Evolutionary conservation across 2,113 vertebrate species (phyloP), one percentile per base, ranked within the genome.

Genomic region (Brachypteracias leptosomus): DNA sequence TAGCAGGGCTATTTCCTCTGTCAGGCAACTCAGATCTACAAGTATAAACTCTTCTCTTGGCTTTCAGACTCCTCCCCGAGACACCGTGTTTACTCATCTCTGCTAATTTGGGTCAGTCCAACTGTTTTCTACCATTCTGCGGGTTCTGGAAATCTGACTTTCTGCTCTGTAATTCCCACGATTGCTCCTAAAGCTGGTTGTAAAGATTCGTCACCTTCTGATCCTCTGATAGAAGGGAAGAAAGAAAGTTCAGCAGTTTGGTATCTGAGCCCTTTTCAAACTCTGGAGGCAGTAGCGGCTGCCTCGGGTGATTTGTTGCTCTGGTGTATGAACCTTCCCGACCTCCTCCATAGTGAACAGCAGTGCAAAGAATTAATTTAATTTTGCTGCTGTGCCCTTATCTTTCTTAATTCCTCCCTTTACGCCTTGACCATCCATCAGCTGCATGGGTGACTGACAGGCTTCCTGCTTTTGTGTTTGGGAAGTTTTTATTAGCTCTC

Each of bases 331-430:
- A 84, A 84, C 94, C 91, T 59, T 77, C 80, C 86, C 81, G 84
- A 92, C 93, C 93, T 82, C 72, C 83, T 75, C 76, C 65, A 4
- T 28, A n/a, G 93, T 31, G 79, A 93, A 85, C 8, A 66, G 38
- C 83, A 81, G 47, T n/a, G 89, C 93, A 72, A 89, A 82, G 93
- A 93, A 92, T 97, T 93, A 84, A 97, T 93, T 95, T 82, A 89
- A 87, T 95, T 95, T 92, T 95, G 89, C 77, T 85, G 54, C 92
- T 79, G 74, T 88, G 94, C 86, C 96, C 90, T 95, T 97, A 95
- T 93, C 95, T 96, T 94, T 88, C 85, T 85, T 79, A 96, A 94
- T 96, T 94, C 95, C 85, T 95, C 76, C 90, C 72, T 93, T 88
- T 90, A 76, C 47, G 25, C 83, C 85, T 92, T 70, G 54, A 80